phyloP scores from a whole-genome alignment of 2,888 invertebrate species.

The Oxytorus armatus region DNA sequence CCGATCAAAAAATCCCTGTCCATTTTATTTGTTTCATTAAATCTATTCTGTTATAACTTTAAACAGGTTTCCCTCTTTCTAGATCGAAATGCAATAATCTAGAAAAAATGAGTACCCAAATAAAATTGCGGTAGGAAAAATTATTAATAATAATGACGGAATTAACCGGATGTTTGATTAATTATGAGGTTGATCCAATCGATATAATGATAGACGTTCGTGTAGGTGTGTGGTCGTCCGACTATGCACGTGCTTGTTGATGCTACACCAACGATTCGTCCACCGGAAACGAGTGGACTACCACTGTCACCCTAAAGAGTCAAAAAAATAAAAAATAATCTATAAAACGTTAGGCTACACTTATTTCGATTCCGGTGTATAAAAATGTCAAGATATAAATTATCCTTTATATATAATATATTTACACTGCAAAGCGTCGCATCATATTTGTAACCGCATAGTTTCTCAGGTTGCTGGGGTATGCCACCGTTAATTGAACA shows the following conservation, averaged over 20 bases:
- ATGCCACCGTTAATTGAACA: neutral
- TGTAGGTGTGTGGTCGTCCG: neutral
- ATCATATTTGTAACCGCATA: conserved; percentile 1
- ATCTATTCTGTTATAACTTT: too few relatives aligned
- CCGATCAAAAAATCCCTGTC: too few relatives aligned
- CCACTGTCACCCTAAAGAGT: conserved; percentile 34
- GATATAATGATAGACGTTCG: conserved; percentile 12
- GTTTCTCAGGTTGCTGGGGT: neutral
- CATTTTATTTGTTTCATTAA: too few relatives aligned
- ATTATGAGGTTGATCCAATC: conserved; percentile 15
- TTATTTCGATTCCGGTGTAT: too few relatives aligned
- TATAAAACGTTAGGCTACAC: too few relatives aligned
- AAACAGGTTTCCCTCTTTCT: too few relatives aligned
- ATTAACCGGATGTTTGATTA: neutral
- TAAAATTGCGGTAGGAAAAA: too few relatives aligned
- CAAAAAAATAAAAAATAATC: neutral
- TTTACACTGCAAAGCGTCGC: neutral
- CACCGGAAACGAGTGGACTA: conserved; percentile 22
- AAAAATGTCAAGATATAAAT: too few relatives aligned
- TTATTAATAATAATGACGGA: too few relatives aligned
- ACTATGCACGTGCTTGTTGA: neutral
- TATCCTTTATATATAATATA: neutral
- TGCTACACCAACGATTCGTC: conserved; percentile 17
- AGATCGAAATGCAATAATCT: too few relatives aligned
- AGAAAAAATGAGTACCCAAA: too few relatives aligned